Base-by-base conservation (phyloP, 2,888 invertebrate species). In the Melinaea marsaeus region DNA sequence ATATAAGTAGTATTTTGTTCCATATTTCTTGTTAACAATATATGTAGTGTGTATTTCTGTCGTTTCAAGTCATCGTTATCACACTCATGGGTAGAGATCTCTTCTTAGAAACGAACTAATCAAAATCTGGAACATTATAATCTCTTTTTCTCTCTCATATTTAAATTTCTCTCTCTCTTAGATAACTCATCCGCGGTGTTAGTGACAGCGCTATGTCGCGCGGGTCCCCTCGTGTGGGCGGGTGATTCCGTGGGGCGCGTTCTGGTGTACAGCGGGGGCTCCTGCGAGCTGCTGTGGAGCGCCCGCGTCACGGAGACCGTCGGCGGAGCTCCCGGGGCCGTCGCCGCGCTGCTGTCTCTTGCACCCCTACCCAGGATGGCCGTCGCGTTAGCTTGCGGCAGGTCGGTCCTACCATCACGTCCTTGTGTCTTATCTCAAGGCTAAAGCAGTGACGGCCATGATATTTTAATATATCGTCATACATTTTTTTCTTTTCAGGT, bases 191-290 rank as follows among this genome's bases (percentile, higher is more conserved):
- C 81, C 34, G 92, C 93, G 0, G 93, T 93, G 57, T 83, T 92
- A 68, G 93, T 94, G 66, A 94, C 93, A 2, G 94, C 95, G 0
- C 91, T 95, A 78, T 96, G 96, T 77, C 93, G 94, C 13, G 94
- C 97, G 2, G 95, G 94, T 56, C 91, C 93, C 69, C 92, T 92
- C 55, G 92, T 98, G 72, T 99, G 98, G 98, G 93, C 98, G 72
- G 98, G 98, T 0, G 98, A 98, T 88, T 94, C 94, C 58, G 91
- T 93, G 2, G 98, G 97, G n/a, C 93, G 94, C 68, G 92, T 99
- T 65, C 95, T 95, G 72, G 95, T 97, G 0, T 98, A 96, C 32
- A 51, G 51, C 51, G 51, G 32, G 2, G 22, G 32, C 9, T 32
- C 79, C 34, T 86, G 85, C 62, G 80, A 79, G 11, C 66, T 83